A percentile compares a stretch with the other conserved stretches of the same genome.
Evolutionary conservation across 2,888 invertebrate genomes (phyloP).

Genomic region (Hetaerina titia): DNA sequence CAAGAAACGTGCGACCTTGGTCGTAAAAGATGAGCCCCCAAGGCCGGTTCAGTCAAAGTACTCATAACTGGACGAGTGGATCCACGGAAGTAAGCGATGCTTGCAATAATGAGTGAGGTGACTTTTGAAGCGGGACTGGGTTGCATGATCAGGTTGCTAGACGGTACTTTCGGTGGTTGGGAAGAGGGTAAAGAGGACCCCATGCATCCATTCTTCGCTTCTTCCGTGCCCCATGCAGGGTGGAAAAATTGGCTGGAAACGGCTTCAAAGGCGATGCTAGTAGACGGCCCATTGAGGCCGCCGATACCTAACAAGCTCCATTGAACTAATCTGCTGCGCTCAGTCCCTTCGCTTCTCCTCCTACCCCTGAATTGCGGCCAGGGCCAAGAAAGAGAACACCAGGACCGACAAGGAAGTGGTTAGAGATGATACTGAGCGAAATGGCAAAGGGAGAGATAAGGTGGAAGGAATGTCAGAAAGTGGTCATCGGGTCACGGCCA

Average conservation of each 20-base stretch:
- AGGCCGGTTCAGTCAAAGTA: background rate
- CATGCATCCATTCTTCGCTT: background rate
- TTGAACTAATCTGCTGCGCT: slow-evolving; percentile 57
- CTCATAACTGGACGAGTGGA: background rate
- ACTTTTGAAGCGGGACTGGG: no score
- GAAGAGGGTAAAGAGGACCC: background rate
- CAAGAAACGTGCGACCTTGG: background rate
- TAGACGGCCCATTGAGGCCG: slow-evolving; percentile 33
- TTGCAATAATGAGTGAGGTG: background rate
- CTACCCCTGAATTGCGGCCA: background rate
- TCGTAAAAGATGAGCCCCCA: background rate
- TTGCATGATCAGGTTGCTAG: no score
- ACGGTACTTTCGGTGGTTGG: background rate
- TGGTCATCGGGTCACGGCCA: background rate
- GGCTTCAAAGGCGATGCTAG: slow-evolving; percentile 51
- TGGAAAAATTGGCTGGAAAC: slow-evolving; percentile 6
- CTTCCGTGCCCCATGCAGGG: background rate
- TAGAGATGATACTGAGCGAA: background rate
- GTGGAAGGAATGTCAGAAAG: background rate
- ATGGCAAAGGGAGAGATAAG: background rate
- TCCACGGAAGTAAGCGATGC: background rate
- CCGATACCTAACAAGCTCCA: slow-evolving; percentile 64
- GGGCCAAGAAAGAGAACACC: background rate
- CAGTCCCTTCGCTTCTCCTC: background rate
- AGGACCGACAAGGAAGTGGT: background rate